Conservation (phyloP, 1,140 invertebrate genomes). For the Oedothorax gibbosus region DNA sequence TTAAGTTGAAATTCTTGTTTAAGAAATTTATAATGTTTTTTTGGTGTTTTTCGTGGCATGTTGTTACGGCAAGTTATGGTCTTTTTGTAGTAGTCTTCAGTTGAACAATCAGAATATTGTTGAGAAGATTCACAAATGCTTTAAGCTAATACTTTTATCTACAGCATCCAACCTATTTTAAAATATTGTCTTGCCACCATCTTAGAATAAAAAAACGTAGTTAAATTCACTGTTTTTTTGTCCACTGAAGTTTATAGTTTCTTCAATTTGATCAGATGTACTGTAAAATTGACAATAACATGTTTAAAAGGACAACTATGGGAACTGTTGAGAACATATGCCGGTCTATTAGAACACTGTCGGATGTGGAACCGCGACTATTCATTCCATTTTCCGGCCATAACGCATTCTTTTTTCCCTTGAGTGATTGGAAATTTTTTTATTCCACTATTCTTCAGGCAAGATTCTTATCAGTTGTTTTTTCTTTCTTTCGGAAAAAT, state of each 20-base stretch:
- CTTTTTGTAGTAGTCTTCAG: too few species aligned
- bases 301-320: constrained; percentile 42
- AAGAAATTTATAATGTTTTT: constrained; percentile 25
- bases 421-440: constrained; percentile 32
- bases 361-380: constrained; percentile 11
- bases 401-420: constrained; percentile 41
- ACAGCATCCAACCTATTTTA: too few species aligned
- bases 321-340: constrained; percentile 2
- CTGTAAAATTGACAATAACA: too few species aligned
- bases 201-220: too few species aligned
- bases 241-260: too few species aligned
- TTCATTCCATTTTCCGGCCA: constrained; percentile 41
- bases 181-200: too few species aligned
- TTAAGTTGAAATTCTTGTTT: constrained; percentile 47
- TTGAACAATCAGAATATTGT: too few species aligned
- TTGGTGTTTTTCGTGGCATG: not conserved
- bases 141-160: too few species aligned
- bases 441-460: not conserved
- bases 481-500: constrained; percentile 4
- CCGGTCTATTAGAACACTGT: constrained; percentile 46
- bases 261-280: too few species aligned
- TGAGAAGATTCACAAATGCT: too few species aligned
- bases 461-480: not conserved
- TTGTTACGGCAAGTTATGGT: too few species aligned
- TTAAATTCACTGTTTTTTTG: too few species aligned